These are phyloP conservation scores for Pterocles gutturalis DNA, from an alignment of 2,113 vertebrate genomes.

Conservation along the genomic window DNA sequence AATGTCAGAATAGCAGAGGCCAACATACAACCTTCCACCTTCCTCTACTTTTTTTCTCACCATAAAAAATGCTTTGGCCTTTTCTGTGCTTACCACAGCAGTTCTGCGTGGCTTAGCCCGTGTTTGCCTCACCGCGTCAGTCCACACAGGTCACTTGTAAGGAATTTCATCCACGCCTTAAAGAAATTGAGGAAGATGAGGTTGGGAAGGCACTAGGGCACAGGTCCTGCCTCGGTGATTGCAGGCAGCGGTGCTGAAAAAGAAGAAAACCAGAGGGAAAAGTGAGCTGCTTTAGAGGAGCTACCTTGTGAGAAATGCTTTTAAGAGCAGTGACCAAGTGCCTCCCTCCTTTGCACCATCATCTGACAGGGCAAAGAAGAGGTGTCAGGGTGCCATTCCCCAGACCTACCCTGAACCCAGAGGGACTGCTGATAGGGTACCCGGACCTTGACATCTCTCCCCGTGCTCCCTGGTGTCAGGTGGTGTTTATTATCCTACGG, in stretches of 20 bases:
- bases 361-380: neutral
- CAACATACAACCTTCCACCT: neutral
- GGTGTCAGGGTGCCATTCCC: rapidly evolving
- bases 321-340: neutral
- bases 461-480: rapidly evolving
- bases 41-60: neutral
- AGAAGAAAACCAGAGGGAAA: neutral
- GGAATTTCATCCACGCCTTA: conserved; percentile 49
- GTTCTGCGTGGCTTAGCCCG: neutral
- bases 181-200: conserved; percentile 38
- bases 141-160: neutral
- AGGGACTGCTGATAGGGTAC: neutral
- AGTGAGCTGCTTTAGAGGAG: neutral
- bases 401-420: neutral
- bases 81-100: neutral
- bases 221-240: neutral
- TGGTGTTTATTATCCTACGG: neutral
- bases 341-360: neutral
- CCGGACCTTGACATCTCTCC: neutral
- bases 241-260: neutral
- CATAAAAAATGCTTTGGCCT: neutral
- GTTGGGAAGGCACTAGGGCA: neutral
- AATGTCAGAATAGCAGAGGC: neutral
- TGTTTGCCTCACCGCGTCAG: neutral
- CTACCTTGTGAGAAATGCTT: neutral